Evolutionary conservation across 2,888 invertebrate genomes (phyloP), one percentile per base, ranked within the genome.

Genomic region (Alentia gelatinosa): DNA sequence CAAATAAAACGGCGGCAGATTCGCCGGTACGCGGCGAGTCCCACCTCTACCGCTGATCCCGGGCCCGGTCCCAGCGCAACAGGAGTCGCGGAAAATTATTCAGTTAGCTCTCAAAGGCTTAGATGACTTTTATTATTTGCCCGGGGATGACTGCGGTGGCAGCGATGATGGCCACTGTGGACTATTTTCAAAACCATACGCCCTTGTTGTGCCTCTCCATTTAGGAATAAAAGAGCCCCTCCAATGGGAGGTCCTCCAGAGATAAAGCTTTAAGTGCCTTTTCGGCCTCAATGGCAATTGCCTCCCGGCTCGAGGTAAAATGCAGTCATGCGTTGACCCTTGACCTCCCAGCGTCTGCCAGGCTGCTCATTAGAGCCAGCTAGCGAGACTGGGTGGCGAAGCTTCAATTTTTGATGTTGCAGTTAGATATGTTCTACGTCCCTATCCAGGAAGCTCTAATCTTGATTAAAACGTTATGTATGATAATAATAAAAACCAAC

Each of bases 1-100:
- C 86, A 86, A 47, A 86, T 86, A 47, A 86, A 86, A 50, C 47
- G 79, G 79, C 79, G 79, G 79, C 79, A 79, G 79, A 79, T 79
- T 79, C 79, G 79, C 79, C 79, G 35, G 79, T 39, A 39, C 79
- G 37, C n/a, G 37, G 37, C 79, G 1, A 1, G 37, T 79, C n/a
- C 79, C 79, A 37, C 79, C 79, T 79, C 79, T 79, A 79, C 79
- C 37, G n/a, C 19, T 79, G 79, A 79, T 79, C 79, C 39, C 37
- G 37, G 7, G 79, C 37, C 37, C n/a, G 7, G 37, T 39, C 79
- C 79, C 79, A 9, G 68, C n/a, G 68, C 68, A 35, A 79, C 79
- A 35, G 79, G 79, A 35, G 79, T 39, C 37, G 15, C 15, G 79
- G 37, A 79, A 39, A 35, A 79, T 79, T 79, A 79, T 79, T 79